phyloP scores from a whole-genome alignment of 2,113 vertebrate species.

The Scatophagus argus region DNA sequence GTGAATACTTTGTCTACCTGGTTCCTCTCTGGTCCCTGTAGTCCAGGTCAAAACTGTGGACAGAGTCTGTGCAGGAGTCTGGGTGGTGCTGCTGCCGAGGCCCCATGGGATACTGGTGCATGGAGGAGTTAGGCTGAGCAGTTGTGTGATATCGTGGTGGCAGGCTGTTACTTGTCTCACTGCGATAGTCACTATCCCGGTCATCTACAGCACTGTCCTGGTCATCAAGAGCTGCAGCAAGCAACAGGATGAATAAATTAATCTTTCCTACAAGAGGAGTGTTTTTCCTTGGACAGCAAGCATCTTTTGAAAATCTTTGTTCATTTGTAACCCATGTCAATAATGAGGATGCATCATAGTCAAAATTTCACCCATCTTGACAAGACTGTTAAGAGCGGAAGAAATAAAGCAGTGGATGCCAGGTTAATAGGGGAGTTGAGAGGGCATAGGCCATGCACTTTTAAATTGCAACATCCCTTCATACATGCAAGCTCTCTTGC shows the following conservation, averaged over 20 bases:
- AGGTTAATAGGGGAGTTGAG: constrained; percentile 4
- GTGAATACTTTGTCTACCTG: constrained; percentile 84
- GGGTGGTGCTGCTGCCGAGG: constrained; percentile 85
- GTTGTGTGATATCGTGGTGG: constrained; percentile 93
- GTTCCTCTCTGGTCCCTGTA: constrained; percentile 85
- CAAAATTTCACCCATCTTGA: neutral
- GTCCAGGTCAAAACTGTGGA: constrained; percentile 90
- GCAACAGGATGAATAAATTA: neutral
- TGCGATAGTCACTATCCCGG: constrained; percentile 97
- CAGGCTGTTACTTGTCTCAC: constrained; percentile 94
- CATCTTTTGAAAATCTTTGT: neutral
- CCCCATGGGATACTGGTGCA: constrained; percentile 91
- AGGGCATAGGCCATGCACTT: constrained; percentile 38
- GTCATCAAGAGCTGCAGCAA: constrained; percentile 90
- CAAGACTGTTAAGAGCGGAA: constrained; percentile 11
- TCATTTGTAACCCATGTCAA: neutral
- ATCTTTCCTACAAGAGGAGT: neutral
- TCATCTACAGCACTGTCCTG: constrained; percentile 96
- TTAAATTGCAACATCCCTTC: neutral
- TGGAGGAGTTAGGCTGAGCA: constrained; percentile 92
- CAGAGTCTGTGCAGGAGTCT: constrained; percentile 87
- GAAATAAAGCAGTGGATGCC: constrained; percentile 7
- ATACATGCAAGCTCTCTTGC: neutral
- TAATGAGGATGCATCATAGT: neutral
- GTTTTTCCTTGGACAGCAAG: neutral